Conservation (phyloP, 2,113 vertebrate species). For the Embiotoca jacksoni region DNA sequence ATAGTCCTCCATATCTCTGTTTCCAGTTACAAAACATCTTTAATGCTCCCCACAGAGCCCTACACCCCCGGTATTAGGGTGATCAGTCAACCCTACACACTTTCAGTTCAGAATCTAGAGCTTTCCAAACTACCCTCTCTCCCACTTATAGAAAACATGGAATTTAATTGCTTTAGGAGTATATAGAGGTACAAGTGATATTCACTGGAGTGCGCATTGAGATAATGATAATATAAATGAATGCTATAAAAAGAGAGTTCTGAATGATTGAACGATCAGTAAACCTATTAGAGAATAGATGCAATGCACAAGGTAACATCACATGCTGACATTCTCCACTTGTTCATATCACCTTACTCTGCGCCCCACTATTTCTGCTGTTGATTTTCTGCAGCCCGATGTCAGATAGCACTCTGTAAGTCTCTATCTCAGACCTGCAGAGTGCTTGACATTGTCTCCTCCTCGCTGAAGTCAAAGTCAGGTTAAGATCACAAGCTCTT, state of each 20-base stretch:
- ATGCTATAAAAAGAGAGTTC: not conserved
- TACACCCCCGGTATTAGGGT: slow-evolving; percentile 63
- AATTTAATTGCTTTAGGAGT: slow-evolving; percentile 32
- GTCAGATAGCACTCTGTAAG: slow-evolving; percentile 31
- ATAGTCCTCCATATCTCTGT: slow-evolving; percentile 60
- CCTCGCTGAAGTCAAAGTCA: slow-evolving; percentile 58
- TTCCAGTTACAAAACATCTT: slow-evolving; percentile 67
- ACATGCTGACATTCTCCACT: slow-evolving; percentile 9
- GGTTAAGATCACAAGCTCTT: slow-evolving; percentile 59
- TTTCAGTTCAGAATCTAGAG: slow-evolving; percentile 40
- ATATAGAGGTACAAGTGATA: slow-evolving; percentile 14
- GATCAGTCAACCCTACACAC: slow-evolving; percentile 47
- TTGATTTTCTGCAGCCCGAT: slow-evolving; percentile 26
- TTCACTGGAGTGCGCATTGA: slow-evolving; percentile 24
- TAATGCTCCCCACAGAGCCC: slow-evolving; percentile 64
- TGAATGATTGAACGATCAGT: slow-evolving; percentile 1
- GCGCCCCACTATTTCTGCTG: slow-evolving; percentile 31
- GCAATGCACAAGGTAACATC: not conserved
- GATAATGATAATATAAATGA: slow-evolving; percentile 17
- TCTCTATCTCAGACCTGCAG: slow-evolving; percentile 36
- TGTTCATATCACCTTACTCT: slow-evolving; percentile 8
- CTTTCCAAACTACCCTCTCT: slow-evolving; percentile 48
- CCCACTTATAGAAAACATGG: slow-evolving; percentile 42
- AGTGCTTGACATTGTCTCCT: slow-evolving; percentile 59
- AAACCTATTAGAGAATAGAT: slow-evolving; percentile 1